phyloP scores from a whole-genome alignment of 2,888 invertebrate genomes.

The Malacosoma neustria region DNA sequence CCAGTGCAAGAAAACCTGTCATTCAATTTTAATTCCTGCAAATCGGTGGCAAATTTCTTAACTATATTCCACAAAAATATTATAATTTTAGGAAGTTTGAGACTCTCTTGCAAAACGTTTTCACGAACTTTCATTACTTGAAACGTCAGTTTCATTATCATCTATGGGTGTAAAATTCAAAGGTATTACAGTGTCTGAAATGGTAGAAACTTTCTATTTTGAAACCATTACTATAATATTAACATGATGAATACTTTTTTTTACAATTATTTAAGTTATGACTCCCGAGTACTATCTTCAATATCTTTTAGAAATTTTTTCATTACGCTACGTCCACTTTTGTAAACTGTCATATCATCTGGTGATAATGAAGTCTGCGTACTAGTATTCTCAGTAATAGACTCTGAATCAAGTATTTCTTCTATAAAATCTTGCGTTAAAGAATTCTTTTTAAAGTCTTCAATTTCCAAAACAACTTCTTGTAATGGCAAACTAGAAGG shows the following conservation, averaged over 20 bases:
- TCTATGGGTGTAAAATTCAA: no score
- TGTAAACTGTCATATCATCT: slow-evolving; percentile 29
- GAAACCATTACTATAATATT: no score
- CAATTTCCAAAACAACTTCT: slow-evolving; percentile 50
- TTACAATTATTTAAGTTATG: no score
- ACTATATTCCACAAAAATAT: not conserved
- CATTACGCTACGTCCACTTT: slow-evolving; percentile 33
- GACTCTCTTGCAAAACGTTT: no score
- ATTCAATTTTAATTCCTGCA: slow-evolving; percentile 1
- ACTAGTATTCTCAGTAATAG: slow-evolving; percentile 33
- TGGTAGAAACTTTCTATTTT: no score
- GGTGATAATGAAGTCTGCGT: slow-evolving; percentile 22
- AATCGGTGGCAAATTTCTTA: not conserved
- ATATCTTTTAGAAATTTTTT: slow-evolving; percentile 41
- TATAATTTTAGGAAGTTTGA: no score
- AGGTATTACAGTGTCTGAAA: no score
- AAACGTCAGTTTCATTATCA: no score
- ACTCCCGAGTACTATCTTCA: slow-evolving; percentile 12
- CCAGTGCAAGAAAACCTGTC: not conserved
- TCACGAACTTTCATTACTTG: no score
- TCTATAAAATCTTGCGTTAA: slow-evolving; percentile 54
- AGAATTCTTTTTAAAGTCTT: slow-evolving; percentile 43
- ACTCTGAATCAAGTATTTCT: slow-evolving; percentile 54
- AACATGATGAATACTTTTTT: no score
- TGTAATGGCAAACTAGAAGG: slow-evolving; percentile 31